Evolutionary conservation across 2,888 invertebrate genomes (phyloP).

Genomic region (Papilio gigon): DNA sequence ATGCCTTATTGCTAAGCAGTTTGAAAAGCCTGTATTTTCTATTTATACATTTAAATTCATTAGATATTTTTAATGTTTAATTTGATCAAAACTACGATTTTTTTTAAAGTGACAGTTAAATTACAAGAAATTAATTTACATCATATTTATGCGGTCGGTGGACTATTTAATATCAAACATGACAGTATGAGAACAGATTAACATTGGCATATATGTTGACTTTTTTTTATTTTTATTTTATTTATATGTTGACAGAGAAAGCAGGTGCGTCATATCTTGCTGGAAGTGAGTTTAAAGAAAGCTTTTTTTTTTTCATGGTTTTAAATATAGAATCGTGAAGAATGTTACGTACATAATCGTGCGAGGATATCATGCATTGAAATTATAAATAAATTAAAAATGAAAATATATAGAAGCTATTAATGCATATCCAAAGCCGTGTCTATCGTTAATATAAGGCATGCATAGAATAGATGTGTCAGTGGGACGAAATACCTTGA

Average conservation of each 20-base stretch:
- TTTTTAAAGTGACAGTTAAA: not conserved
- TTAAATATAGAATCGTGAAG: too few relatives aligned
- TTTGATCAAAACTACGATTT: not conserved
- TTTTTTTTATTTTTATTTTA: too few relatives aligned
- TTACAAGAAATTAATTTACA: not conserved
- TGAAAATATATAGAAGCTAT: conserved; percentile 29
- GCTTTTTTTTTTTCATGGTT: too few relatives aligned
- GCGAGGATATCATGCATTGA: conserved; percentile 54
- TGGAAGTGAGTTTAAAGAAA: too few relatives aligned
- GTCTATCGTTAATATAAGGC: conserved; percentile 51
- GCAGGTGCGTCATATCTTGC: conserved; percentile 4
- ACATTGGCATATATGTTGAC: not conserved
- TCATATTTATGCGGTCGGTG: not conserved
- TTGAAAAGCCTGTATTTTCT: conserved; percentile 25
- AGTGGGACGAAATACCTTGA: conserved; percentile 83
- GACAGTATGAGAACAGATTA: not conserved
- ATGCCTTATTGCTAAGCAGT: conserved; percentile 35
- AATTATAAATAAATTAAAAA: conserved; percentile 22
- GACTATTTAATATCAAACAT: conserved; percentile 1
- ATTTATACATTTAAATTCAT: not conserved
- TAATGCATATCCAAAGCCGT: conserved; percentile 52
- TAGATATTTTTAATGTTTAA: not conserved
- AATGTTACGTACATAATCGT: conserved; percentile 14
- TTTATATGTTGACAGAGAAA: not conserved
- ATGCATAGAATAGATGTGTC: conserved; percentile 79